Percentiles rank a stretch among this genome's conserved stretches.
phyloP scores from a whole-genome alignment of 2,797 vertebrate genomes.

The Otus scops region DNA sequence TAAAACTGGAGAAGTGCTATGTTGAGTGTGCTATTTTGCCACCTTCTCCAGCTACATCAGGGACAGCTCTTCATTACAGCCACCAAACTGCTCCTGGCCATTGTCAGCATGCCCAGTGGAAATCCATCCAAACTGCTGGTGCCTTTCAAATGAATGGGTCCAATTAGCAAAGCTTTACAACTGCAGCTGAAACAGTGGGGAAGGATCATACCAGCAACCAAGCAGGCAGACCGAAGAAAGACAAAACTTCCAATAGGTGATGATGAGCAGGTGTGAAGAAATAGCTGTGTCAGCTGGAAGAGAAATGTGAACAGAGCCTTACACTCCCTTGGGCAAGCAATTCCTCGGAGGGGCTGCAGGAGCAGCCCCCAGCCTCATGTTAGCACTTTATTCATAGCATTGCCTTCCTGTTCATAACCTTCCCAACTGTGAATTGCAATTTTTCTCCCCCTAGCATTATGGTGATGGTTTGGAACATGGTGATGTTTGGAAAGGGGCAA shows the following conservation, averaged over 20 bases:
- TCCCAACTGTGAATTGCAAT: neutral
- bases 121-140: neutral
- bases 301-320: neutral
- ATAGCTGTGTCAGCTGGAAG: neutral
- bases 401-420: neutral
- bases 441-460: neutral
- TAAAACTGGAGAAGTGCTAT: neutral
- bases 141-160: neutral
- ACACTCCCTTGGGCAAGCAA: neutral
- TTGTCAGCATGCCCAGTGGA: neutral
- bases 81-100: neutral
- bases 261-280: neutral
- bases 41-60: neutral
- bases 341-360: neutral
- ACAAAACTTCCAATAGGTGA: neutral
- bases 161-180: neutral
- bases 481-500: slow-evolving; percentile 26
- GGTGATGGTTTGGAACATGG: neutral
- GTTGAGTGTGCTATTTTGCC: neutral
- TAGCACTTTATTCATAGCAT: slow-evolving; percentile 9
- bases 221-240: neutral
- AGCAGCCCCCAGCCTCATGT: neutral
- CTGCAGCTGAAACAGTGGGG: neutral
- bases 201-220: neutral
- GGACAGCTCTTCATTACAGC: neutral